These are phyloP conservation scores for Mastomys natalensis DNA, from an alignment of 2,113 vertebrate species.

Conservation along the genomic window DNA sequence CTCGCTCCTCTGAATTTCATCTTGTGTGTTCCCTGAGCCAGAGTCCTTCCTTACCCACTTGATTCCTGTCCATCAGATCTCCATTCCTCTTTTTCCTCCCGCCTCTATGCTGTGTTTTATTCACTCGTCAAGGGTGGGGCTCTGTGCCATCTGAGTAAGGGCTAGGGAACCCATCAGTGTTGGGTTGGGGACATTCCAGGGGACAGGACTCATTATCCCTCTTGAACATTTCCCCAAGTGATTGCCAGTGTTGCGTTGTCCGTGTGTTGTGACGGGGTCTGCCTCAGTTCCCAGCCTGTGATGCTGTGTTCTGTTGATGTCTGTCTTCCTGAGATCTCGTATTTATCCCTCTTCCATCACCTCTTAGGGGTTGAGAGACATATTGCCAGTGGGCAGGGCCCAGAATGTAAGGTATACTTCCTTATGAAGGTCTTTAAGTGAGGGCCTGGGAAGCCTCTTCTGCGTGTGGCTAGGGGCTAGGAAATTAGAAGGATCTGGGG, in stretches of 20 bases:
- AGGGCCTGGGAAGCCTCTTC: background rate
- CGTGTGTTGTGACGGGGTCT: constrained; percentile 62
- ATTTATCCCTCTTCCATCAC: background rate
- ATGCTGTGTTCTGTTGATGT: background rate
- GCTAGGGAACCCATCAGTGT: constrained; percentile 74
- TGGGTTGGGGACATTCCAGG: constrained; percentile 83
- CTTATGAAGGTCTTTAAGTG: background rate
- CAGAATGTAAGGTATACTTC: background rate
- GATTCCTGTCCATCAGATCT: background rate
- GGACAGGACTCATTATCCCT: constrained; percentile 84
- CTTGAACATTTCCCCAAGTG: constrained; percentile 84
- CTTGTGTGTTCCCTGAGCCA: background rate
- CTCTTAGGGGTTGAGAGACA: background rate
- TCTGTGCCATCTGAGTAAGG: constrained; percentile 85
- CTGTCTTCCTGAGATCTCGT: background rate
- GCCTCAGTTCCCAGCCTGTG: background rate
- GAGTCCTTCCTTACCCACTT: background rate
- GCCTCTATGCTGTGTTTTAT: constrained; percentile 69
- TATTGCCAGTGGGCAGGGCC: background rate
- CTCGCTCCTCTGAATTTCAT: background rate
- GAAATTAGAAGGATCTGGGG: background rate
- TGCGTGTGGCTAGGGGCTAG: background rate
- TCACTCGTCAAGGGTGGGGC: constrained; percentile 86
- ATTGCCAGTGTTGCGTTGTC: constrained; percentile 71
- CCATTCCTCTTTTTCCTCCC: background rate